Evolutionary conservation across 35 echinoderm and acorn worm species (phyloP), one percentile per base, ranked within the genome.

Genomic region (Amphiura filiformis): DNA sequence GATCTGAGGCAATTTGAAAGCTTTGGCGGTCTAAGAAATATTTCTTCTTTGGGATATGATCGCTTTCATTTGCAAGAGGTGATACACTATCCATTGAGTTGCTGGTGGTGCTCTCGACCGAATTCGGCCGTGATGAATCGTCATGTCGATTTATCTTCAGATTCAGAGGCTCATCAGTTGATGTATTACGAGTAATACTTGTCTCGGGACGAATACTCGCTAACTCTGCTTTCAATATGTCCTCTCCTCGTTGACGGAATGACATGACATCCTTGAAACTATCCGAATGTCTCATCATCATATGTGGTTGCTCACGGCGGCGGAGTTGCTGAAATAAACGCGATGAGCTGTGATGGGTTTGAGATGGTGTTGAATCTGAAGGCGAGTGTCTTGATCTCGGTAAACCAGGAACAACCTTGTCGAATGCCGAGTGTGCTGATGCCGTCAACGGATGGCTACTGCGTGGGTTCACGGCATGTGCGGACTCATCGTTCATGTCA

Each of bases 151-250:
- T 57, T 13, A 90, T 32, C 20, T 90, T 81, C 31, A 90, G 35
- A 77, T 90, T 39, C 18, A 90, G 81, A 76, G 88, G 88, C 34
- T 90, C 88, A 14, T 90, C 88, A 18, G 34, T 41, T 11, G 35
- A 31, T 36, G 30, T 0, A n/a, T n/a, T n/a, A n/a, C n/a, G n/a
- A n/a, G n/a, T n/a, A n/a, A n/a, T n/a, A 39, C 28, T 34, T 37
- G 70, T 31, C 32, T 31, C 36, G 1, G 17, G 17, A 47, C 41
- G 41, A 47, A 47, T 4, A 47, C 17, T 17, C 17, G 17, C 17
- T 17, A 47, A 17, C 17, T 17, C 41, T 9, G 41, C 41, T 17
- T 47, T 47, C 41, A 47, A 47, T 36, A 32, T 4, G 78, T 37
- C 78, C 34, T 34, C 38, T 15, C 37, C 70, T 35, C 32, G 42